Base-by-base conservation (phyloP, 2,797 vertebrate species). In the Urocyon cinereoargenteus region DNA sequence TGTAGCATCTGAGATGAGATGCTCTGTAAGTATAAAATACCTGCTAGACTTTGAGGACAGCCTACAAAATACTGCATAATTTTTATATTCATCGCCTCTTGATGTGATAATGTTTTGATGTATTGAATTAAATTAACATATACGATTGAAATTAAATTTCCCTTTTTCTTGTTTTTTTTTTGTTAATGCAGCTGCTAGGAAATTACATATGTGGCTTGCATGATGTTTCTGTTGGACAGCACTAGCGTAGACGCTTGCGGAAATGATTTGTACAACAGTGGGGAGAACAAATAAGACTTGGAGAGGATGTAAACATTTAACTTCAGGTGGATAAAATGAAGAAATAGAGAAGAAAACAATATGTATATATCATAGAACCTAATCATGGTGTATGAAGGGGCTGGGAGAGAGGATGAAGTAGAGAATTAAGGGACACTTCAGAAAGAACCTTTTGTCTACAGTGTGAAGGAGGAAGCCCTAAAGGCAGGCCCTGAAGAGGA, bases 51-150 rank as follows among this genome's bases (percentile, higher is more conserved):
- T 83, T 70, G 57, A 96, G 45, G 34, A 62, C 6, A 72, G 19
- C 51, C 40, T 21, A 1, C 51, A 93, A 89, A 72, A 51, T 34
- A 45, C 31, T 6, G 70, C 45, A 62, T 68, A 79, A 75, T n/a
- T 85, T 93, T 87, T 91, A 77, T 55, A 77, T 16, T 81, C 22
- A n/a, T 55, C 86, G 53, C 21, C 66, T 62, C 61, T 26, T 68
- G 45, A 73, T 53, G 36, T 61, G 57, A 82, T 28, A 45, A 73
- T 81, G 95, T 95, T 96, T 88, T 88, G 18, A 75, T 77, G 10
- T 61, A 36, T 55, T 90, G 16, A 61, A 24, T 57, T 94, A 95
- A 79, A 51, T 75, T 84, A 66, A 75, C 96, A 83, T 62, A 51
- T 70, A 45, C 64, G 73, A 12, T 53, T 88, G 62, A 94, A 68